A percentile compares a stretch with the other conserved stretches of the same genome.
Conservation (phyloP, 2,113 vertebrate species). For the Aegithalos caudatus region DNA sequence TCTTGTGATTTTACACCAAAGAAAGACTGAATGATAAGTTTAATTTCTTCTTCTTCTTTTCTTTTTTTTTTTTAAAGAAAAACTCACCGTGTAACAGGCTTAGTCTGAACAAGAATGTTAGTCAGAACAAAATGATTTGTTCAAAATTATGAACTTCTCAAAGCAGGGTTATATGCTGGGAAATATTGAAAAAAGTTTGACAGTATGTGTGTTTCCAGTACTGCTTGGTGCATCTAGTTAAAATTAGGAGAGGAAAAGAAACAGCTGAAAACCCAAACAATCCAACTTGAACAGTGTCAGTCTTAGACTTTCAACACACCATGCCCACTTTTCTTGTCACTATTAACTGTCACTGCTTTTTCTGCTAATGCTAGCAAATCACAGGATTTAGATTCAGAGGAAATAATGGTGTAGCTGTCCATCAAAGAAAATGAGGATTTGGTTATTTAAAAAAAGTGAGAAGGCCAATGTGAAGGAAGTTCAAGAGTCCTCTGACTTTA, state of each 20-base stretch:
- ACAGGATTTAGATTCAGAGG: not conserved
- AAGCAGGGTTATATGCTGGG: not conserved
- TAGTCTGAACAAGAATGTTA: not conserved
- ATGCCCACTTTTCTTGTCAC: not conserved
- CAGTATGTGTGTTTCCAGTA: not conserved
- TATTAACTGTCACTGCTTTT: not conserved
- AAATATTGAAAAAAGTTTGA: not conserved
- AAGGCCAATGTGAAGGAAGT: not conserved
- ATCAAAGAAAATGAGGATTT: not conserved
- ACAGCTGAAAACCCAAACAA: not conserved
- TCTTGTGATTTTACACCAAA: not conserved
- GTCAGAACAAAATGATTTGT: not conserved
- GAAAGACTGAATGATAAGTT: not conserved
- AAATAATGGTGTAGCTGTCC: not conserved
- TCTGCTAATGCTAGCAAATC: not conserved
- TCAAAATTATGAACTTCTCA: not conserved
- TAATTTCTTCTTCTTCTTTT: not conserved
- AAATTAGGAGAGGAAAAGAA: not conserved
- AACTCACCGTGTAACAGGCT: not conserved
- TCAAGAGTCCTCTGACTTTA: not conserved
- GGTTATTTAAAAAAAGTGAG: not conserved
- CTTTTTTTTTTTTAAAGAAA: not conserved
- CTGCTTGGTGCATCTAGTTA: not conserved
- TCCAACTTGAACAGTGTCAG: not conserved
- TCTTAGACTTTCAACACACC: not conserved